Base-by-base conservation (phyloP, 2,797 vertebrate species). In the Chrysocyon brachyurus region DNA sequence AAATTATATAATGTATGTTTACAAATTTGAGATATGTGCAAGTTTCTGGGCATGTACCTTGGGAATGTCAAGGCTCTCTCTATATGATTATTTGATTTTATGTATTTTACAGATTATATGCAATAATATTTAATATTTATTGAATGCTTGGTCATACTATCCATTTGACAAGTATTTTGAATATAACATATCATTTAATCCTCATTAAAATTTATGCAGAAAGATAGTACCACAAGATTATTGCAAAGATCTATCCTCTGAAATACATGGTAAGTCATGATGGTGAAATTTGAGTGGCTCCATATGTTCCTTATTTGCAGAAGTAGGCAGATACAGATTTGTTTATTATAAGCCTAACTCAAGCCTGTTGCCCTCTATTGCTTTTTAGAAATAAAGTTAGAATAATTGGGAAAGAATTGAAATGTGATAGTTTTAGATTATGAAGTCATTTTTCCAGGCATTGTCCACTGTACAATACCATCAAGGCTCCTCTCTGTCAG, bases 21-120 rank as follows among this genome's bases (percentile, higher is more conserved):
- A 91, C 40, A 91, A 33, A 64, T 33, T 94, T 82, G 33, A 21
- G 79, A 17, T 88, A n/a, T 82, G 19, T 77, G 31, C 68, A 66
- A 84, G 3, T 70, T 12, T 90, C 21, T 82, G 21, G 8, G 46
- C n/a, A 26, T 26, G 14, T 61, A 40, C n/a, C 36, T 90, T 64
- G 19, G 8, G 31, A 54, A 66, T 78, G 52, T 31, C 17, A 90
- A 87, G 14, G 56, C 12, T 88, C 3, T 64, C 17, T 94, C 31
- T 52, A 33, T 5, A 8, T 70, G 12, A 81, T 75, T 63, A 26
- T 77, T 70, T 81, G 46, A 81, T n/a, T 93, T 17, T 75, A 75
- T 56, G 1, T 70, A 92, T 81, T 97, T 79, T 88, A 88, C 19
- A 33, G 81, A 70, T 70, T 93, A 49, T 40, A 24, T 81, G 31